Evolutionary conservation across 2,888 invertebrate genomes (phyloP).

Genomic region (Atherix ibis): DNA sequence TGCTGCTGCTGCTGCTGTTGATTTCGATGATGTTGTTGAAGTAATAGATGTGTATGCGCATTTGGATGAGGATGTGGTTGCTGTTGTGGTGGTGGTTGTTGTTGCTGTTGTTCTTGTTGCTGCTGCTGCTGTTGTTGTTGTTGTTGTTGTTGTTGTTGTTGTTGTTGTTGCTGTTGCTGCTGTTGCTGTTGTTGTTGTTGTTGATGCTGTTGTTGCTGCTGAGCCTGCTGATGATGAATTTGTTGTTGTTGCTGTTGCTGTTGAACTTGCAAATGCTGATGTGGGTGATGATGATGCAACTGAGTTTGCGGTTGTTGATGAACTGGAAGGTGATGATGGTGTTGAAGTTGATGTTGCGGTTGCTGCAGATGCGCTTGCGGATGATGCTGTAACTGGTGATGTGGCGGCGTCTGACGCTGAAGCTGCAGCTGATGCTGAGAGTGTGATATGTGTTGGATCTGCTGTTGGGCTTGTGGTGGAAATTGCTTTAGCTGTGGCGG

Average conservation of each 20-base stretch:
- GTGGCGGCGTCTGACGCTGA: slow-evolving; percentile 10
- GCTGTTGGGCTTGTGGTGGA: slow-evolving; percentile 23
- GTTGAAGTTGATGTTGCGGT: slow-evolving; percentile 8
- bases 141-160: background rate
- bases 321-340: slow-evolving; percentile 15
- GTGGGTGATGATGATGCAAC: no score
- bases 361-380: slow-evolving; percentile 9
- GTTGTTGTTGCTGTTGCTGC: slow-evolving; percentile 12
- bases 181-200: slow-evolving; percentile 11
- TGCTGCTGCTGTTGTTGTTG: background rate
- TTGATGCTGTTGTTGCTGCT: slow-evolving; percentile 9
- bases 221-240: slow-evolving; percentile 12
- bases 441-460: slow-evolving; percentile 20
- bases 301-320: slow-evolving; percentile 19
- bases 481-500: slow-evolving; percentile 21
- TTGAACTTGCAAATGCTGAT: slow-evolving; percentile 14
- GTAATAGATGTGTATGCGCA: slow-evolving; percentile 3
- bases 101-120: background rate
- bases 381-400: slow-evolving; percentile 12
- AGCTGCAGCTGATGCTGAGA: slow-evolving; percentile 14
- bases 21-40: slow-evolving; percentile 10
- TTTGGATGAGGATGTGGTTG: slow-evolving; percentile 2
- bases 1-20: slow-evolving; percentile 11
- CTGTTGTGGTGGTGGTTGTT: background rate
- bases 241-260: slow-evolving; percentile 12